Base-by-base conservation (phyloP, 2,797 vertebrate species). In the Acanthurus lineatus region DNA sequence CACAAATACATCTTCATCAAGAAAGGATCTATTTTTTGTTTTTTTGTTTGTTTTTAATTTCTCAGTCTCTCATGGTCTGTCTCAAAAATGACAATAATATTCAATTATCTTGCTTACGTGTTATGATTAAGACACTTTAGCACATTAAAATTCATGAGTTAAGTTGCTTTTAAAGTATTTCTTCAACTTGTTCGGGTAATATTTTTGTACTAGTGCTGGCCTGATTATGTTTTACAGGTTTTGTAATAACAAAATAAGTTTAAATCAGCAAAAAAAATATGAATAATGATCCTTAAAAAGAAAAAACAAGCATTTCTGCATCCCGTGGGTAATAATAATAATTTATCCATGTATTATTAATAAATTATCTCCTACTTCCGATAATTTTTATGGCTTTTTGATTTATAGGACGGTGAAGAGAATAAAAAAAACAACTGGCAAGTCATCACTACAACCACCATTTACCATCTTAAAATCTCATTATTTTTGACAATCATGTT, bases 351-450 rank as follows among this genome's bases (percentile, higher is more conserved):
- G 28, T 32, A 32, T 32, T 32, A 32, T 32, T 32, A 32, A 32
- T 32, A 32, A 32, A 32, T 32, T 32, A 32, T 5, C 28, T 32
- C 4, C 28, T 32, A 32, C 59, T 66, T 42, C 47, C 58, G 32
- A 66, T 77, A 3, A 57, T 65, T 69, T 62, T 54, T 64, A 76
- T 62, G 54, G 25, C 58, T 72, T 69, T 48, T 35, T 84, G 58
- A 82, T 80, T 69, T 59, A 80, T 32, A 47, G 62, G 22, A 47
- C 47, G 75, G 38, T 22, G 62, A 81, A 48, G 59, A 49, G 48
- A 81, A 57, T 65, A 42, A 12, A 17, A n/a, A 69, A 48, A 61
- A 73, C 40, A 9, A 57, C 52, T 77, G 52, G 40, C 56, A 51
- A 70, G 68, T 84, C 70, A 81, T 82, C 54, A 62, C 19, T 32